A percentile compares a stretch with the other conserved stretches of the same genome.
Conservation (phyloP, 2,113 vertebrate genomes). For the Taurulus bubalis region DNA sequence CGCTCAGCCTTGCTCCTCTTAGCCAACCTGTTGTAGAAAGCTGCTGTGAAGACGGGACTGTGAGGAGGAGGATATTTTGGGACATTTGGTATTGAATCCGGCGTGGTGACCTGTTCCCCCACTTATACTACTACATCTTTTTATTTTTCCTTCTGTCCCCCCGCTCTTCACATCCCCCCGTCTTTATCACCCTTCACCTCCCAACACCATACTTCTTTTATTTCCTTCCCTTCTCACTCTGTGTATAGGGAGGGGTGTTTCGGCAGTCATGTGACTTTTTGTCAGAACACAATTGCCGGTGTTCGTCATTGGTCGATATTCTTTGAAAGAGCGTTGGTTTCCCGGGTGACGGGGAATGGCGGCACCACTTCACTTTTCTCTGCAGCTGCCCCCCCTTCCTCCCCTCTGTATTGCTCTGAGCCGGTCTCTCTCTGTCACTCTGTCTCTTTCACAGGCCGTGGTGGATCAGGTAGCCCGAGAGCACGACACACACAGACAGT, state of each 20-base stretch:
- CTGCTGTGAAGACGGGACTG: constrained; percentile 2
- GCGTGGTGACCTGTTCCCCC: constrained; percentile 22
- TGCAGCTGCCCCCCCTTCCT: constrained; percentile 59
- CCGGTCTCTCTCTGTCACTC: constrained; percentile 38
- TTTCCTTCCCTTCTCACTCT: constrained; percentile 34
- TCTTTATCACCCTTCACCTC: constrained; percentile 15
- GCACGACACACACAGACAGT: constrained; percentile 44
- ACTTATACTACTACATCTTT: background rate
- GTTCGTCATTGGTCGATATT: constrained; percentile 82
- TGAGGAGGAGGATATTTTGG: constrained; percentile 33
- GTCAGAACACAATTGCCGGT: constrained; percentile 82
- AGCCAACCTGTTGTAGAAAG: constrained; percentile 7
- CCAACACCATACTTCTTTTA: constrained; percentile 35
- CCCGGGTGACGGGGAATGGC: constrained; percentile 83
- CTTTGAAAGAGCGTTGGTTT: constrained; percentile 86
- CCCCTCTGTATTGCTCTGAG: constrained; percentile 51
- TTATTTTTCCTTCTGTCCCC: background rate
- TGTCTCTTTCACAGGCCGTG: constrained; percentile 59
- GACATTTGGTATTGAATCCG: background rate
- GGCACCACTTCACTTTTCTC: constrained; percentile 82
- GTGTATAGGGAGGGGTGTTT: constrained; percentile 73
- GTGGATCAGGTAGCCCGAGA: constrained; percentile 69
- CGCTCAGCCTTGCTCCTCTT: constrained; percentile 34
- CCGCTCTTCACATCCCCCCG: background rate
- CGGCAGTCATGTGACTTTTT: constrained; percentile 85